Evolutionary conservation across 2,797 vertebrate species (phyloP).

Genomic region (Sebastes aleutianus): DNA sequence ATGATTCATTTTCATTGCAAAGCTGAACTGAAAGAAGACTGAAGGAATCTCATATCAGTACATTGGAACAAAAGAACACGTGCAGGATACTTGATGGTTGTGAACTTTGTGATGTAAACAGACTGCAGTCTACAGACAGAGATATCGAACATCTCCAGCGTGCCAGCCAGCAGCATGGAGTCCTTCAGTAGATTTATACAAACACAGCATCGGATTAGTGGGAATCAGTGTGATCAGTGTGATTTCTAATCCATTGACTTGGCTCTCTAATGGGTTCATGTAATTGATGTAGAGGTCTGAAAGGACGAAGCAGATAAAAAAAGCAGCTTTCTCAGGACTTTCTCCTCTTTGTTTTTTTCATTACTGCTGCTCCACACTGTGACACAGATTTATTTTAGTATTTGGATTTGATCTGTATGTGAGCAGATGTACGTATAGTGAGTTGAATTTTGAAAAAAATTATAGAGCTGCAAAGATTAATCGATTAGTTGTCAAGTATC

Average conservation of each 20-base stretch:
- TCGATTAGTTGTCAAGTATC: neutral
- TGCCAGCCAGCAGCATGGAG: neutral
- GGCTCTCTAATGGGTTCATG: slow-evolving; percentile 8
- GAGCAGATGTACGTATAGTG: neutral
- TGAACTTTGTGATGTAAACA: neutral
- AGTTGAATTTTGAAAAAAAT: neutral
- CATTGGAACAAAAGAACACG: neutral
- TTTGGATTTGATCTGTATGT: neutral
- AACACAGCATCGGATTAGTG: slow-evolving; percentile 14
- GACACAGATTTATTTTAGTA: neutral
- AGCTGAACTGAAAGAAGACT: neutral
- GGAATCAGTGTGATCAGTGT: slow-evolving; percentile 6
- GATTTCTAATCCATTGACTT: slow-evolving; percentile 18
- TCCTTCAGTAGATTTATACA: neutral
- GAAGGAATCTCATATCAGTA: neutral
- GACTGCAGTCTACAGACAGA: neutral
- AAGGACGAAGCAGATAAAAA: neutral
- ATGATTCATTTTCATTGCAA: neutral
- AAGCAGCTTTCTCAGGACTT: neutral
- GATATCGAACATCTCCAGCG: neutral
- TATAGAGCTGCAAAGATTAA: too few relatives aligned
- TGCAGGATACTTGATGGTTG: neutral
- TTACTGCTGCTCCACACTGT: neutral
- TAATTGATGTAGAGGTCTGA: slow-evolving; percentile 9
- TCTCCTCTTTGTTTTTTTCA: neutral